These are phyloP conservation scores for Aurelia aurita DNA, from an alignment of 30 jellyfish, hydroid and myxozoan species.

Conservation along the genomic window DNA sequence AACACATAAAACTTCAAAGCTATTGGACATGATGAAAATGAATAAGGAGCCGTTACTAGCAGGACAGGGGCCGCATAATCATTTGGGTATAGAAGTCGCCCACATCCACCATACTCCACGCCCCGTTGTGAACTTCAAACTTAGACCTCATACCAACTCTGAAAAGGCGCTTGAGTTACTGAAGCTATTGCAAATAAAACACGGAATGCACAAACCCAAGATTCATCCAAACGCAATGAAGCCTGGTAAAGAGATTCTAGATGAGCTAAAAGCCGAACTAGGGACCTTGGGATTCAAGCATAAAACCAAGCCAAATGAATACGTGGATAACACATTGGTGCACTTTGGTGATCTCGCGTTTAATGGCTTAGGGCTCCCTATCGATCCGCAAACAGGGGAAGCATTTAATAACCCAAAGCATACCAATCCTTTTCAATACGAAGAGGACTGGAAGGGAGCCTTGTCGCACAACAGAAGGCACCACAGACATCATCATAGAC, in stretches of 20 bases:
- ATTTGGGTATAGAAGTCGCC: background rate
- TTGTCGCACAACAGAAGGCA: constrained; percentile 49
- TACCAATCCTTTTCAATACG: constrained; percentile 49
- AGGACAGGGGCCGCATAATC: constrained; percentile 13
- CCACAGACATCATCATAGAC: background rate
- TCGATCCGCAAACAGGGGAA: constrained; percentile 35
- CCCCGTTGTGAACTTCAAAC: constrained; percentile 4
- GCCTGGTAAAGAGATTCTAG: constrained; percentile 69
- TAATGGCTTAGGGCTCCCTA: constrained; percentile 56
- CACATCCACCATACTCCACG: background rate
- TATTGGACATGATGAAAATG: constrained; percentile 52
- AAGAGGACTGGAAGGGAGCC: constrained; percentile 65
- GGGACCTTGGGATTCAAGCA: constrained; percentile 36
- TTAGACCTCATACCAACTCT: constrained; percentile 17
- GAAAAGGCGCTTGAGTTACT: constrained; percentile 38
- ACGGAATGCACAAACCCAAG: constrained; percentile 24
- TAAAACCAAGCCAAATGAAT: constrained; percentile 37
- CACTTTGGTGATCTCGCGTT: constrained; percentile 48
- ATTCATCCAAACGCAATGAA: constrained; percentile 15
- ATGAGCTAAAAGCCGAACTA: constrained; percentile 61
- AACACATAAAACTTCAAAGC: constrained; percentile 31
- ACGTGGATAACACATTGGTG: constrained; percentile 58
- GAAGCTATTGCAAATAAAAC: constrained; percentile 23
- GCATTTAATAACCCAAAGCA: constrained; percentile 1
- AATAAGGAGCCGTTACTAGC: constrained; percentile 47